Evolutionary conservation across 2,113 vertebrate genomes (phyloP).

Genomic region (Callipepla californica): DNA sequence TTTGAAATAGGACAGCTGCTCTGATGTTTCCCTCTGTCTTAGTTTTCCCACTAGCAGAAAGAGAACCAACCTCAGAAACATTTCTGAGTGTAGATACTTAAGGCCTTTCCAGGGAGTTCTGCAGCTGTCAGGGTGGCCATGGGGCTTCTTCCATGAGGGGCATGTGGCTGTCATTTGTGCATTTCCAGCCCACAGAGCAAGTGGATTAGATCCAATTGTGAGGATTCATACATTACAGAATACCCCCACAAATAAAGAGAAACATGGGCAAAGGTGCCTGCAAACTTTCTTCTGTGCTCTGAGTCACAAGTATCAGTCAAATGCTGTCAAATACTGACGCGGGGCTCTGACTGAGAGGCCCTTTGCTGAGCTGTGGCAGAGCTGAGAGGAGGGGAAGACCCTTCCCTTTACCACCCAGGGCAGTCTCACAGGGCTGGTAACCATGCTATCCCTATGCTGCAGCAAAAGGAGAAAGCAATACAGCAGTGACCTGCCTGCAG

Average conservation of each 20-base stretch:
- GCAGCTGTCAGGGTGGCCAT: neutral
- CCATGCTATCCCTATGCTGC: neutral
- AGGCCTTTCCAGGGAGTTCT: neutral
- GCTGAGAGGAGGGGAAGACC: neutral
- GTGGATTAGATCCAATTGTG: neutral
- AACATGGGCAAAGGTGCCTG: neutral
- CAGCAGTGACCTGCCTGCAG: neutral
- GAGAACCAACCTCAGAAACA: neutral
- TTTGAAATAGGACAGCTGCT: neutral
- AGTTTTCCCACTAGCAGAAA: neutral
- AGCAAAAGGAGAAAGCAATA: neutral
- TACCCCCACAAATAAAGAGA: neutral
- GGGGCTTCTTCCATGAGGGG: neutral
- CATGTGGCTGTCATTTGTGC: neutral
- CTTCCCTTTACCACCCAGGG: neutral
- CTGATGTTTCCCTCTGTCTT: neutral
- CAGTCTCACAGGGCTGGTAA: neutral
- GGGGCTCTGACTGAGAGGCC: neutral
- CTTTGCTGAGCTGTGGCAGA: neutral
- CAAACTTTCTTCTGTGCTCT: neutral
- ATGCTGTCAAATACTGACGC: neutral
- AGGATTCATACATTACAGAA: neutral
- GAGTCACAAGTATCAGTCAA: neutral
- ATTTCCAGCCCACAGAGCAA: neutral
- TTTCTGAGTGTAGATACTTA: neutral